These are phyloP conservation scores for Echiichthys vipera DNA, from an alignment of 2,797 vertebrate species.

Conservation along the genomic window DNA sequence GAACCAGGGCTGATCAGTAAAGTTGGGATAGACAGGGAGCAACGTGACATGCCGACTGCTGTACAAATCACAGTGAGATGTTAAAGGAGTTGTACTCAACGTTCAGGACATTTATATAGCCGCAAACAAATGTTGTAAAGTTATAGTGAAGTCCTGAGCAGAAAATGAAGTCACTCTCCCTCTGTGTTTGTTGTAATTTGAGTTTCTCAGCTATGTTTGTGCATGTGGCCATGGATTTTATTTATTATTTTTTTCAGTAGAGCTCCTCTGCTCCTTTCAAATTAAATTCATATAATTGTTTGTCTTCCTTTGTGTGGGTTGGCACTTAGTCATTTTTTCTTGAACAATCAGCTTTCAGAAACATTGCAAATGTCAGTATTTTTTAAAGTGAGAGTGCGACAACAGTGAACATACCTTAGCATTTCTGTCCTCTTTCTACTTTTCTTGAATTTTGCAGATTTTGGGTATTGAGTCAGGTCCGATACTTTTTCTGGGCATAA, in stretches of 20 bases:
- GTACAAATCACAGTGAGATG: background rate
- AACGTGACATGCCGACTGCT: background rate
- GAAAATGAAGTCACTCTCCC: too few species aligned
- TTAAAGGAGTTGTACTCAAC: too few species aligned
- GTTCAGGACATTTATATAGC: too few species aligned
- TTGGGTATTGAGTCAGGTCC: background rate
- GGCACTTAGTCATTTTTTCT: background rate
- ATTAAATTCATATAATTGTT: background rate
- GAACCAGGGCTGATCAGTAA: conserved; percentile 26
- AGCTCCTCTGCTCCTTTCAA: too few species aligned
- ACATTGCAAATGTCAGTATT: background rate
- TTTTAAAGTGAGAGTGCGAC: background rate
- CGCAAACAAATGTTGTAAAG: too few species aligned
- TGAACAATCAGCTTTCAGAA: background rate
- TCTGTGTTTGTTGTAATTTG: too few species aligned
- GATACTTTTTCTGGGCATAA: background rate
- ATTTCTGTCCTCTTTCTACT: background rate
- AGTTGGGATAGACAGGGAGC: background rate
- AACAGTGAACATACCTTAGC: background rate
- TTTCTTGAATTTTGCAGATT: background rate
- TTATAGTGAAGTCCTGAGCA: too few species aligned
- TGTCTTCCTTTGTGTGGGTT: background rate
- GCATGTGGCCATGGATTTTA: too few species aligned
- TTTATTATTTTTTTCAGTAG: too few species aligned
- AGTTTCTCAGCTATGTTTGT: too few species aligned